Base-by-base conservation (phyloP, 2,888 invertebrate genomes). In the Carterocephalus palaemon region DNA sequence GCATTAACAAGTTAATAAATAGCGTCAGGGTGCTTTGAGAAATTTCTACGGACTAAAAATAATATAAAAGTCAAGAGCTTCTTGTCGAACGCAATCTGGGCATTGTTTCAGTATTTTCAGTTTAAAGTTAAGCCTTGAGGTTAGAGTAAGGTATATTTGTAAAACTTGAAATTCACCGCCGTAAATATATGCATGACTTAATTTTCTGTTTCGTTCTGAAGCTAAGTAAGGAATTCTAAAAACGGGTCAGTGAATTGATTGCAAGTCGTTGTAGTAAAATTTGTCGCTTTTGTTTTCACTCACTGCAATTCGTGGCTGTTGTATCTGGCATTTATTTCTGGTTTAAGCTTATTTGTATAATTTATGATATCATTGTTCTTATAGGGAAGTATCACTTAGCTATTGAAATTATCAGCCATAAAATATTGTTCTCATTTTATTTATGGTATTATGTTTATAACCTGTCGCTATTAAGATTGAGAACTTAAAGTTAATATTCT, bases 181-280 rank as follows among this genome's bases (percentile, higher is more conserved):
- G 43, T 36, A 36, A 43, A 36, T 43, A 36, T 29, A 43, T 43
- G 43, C 43, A 43, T 43, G 43, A 36, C 16, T 43, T 36, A 43
- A 36, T 36, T 36, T 36, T 29, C 43, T 43, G 33, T 42, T 32
- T 43, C 42, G 16, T 29, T 43, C 16, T 22, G 15, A 28, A 15
- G n/a, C 28, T 28, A 28, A 42, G 34, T 32, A 33, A 42, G 34
- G 20, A 20, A 15, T 34, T 43, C 22, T 28, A 28, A 7, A 28
- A 28, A 28, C 28, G 28, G 42, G 42, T 43, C 42, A 43, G 34
- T 16, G 42, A 10, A 43, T 43, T 43, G 42, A 43, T 43, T 43
- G 42, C 42, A 22, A 43, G 34, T 34, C 28, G 15, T 34, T 29
- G 17, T 29, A 36, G 28, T 26, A 33, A 36, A 43, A 34, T 28